A percentile compares a stretch with the other conserved stretches of the same genome.
Conservation (phyloP, 2,797 vertebrate genomes). For the Eulemur coronatus region DNA sequence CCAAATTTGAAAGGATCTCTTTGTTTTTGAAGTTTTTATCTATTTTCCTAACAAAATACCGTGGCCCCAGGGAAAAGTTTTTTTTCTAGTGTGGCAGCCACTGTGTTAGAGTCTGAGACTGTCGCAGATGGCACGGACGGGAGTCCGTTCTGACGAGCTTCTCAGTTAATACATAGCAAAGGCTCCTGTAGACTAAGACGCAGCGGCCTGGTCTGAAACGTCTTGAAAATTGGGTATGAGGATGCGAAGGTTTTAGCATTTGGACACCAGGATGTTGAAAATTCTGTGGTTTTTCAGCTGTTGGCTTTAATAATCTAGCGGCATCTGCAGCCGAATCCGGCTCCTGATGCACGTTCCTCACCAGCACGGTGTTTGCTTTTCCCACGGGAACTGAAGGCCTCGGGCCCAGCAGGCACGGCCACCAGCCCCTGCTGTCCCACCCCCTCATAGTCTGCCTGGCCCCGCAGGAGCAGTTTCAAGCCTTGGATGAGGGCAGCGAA, state of each 20-base stretch:
- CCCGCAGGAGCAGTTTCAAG: neutral
- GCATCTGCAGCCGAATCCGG: neutral
- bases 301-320: neutral
- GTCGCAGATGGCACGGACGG: no score
- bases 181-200: rapidly evolving
- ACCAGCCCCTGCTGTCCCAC: rapidly evolving
- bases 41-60: no score
- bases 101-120: neutral
- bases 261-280: neutral
- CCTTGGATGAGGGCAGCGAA: neutral
- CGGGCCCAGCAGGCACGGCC: rapidly evolving
- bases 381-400: neutral
- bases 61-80: no score
- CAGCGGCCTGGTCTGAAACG: neutral
- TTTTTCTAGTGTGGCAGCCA: no score
- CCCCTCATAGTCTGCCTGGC: rapidly evolving
- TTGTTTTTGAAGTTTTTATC: no score
- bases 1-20: no score
- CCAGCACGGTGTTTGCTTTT: neutral
- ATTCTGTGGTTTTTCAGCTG: rapidly evolving
- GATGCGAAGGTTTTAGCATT: neutral
- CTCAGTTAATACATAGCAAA: neutral
- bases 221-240: neutral
- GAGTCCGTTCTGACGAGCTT: rapidly evolving
- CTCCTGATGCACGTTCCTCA: rapidly evolving